A percentile compares a stretch with the other conserved stretches of the same genome.
These are phyloP conservation scores for Bilobella aurantiaca DNA, from an alignment of 1,140 invertebrate genomes.

Conservation along the genomic window DNA sequence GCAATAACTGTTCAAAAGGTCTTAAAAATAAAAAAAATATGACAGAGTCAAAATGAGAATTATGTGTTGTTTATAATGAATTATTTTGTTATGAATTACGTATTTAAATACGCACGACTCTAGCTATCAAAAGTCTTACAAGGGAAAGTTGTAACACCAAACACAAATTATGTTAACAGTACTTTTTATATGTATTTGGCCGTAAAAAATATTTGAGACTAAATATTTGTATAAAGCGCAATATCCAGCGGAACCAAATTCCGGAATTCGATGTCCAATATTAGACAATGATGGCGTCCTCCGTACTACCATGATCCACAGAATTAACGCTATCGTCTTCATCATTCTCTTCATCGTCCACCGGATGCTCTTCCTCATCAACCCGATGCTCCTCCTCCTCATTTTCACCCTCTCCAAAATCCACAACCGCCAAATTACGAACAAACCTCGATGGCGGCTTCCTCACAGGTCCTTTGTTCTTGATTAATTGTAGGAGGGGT, in stretches of 20 bases:
- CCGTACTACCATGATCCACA: slow-evolving; percentile 32
- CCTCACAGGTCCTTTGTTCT: slow-evolving; percentile 31
- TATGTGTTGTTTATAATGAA: too few species aligned
- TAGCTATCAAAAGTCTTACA: too few species aligned
- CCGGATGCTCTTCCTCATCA: slow-evolving; percentile 12
- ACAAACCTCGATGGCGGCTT: slow-evolving; percentile 33
- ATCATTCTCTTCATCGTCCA: slow-evolving; percentile 10
- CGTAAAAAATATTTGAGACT: not conserved
- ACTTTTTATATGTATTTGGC: too few species aligned
- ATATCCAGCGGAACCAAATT: not conserved
- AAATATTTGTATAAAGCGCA: not conserved
- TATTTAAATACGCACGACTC: too few species aligned
- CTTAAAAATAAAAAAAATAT: too few species aligned
- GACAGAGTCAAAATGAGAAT: too few species aligned
- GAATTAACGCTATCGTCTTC: slow-evolving; percentile 36
- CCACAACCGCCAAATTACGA: slow-evolving; percentile 27
- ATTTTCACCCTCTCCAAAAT: slow-evolving; percentile 33
- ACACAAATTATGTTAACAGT: too few species aligned
- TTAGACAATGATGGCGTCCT: slow-evolving; percentile 36
- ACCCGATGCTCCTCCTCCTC: slow-evolving; percentile 17
- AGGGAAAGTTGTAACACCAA: too few species aligned
- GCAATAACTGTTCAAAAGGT: too few species aligned
- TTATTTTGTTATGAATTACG: too few species aligned
- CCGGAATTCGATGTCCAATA: not conserved
- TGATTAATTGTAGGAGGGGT: slow-evolving; percentile 22